Conservation (phyloP, 2,888 invertebrate species). For the Acleris literana region DNA sequence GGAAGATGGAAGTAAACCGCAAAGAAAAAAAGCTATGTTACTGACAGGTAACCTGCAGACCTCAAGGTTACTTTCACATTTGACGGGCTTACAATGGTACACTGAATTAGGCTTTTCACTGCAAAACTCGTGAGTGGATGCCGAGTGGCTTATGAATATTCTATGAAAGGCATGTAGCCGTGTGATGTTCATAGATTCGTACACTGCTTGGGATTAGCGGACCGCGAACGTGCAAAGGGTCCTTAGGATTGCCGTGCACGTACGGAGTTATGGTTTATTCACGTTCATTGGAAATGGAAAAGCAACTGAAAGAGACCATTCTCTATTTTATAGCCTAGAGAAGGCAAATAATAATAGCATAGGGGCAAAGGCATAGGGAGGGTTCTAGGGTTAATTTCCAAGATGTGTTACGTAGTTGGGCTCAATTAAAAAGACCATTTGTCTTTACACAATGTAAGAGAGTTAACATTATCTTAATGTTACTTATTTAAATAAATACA, state of each 20-base stretch:
- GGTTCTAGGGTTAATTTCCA: too few species aligned
- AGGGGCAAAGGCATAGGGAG: too few species aligned
- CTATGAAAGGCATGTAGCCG: slow-evolving; percentile 41
- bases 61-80: slow-evolving; percentile 61
- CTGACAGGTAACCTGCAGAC: slow-evolving; percentile 65
- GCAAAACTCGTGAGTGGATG: slow-evolving; percentile 43
- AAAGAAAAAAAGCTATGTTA: slow-evolving; percentile 48
- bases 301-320: not conserved
- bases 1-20: slow-evolving; percentile 46
- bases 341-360: too few species aligned
- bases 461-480: too few species aligned
- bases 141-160: slow-evolving; percentile 52
- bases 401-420: too few species aligned
- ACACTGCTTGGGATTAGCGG: slow-evolving; percentile 1
- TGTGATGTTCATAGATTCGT: slow-evolving; percentile 10
- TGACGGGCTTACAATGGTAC: slow-evolving; percentile 51
- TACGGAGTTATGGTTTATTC: not conserved
- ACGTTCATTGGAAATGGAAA: not conserved
- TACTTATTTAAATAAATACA: too few species aligned
- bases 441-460: too few species aligned
- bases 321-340: too few species aligned
- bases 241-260: slow-evolving; percentile 3
- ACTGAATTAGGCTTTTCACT: slow-evolving; percentile 55
- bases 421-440: too few species aligned
- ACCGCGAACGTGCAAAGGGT: slow-evolving; percentile 13